These are phyloP conservation scores for Porites divaricata DNA, from an alignment of 92 coral and sea anemone species.

Conservation along the genomic window DNA sequence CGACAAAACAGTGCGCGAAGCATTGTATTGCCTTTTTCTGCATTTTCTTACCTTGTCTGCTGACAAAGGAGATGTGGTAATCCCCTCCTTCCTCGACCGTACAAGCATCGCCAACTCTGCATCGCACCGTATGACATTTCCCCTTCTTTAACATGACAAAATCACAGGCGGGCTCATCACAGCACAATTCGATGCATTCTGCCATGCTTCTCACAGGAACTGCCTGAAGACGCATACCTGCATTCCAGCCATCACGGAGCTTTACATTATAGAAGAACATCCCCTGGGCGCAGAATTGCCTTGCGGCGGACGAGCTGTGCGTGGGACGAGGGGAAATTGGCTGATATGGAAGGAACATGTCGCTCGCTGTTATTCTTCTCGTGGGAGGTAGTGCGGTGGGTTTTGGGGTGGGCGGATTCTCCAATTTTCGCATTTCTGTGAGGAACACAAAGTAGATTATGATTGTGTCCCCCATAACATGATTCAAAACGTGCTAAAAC, in stretches of 20 bases:
- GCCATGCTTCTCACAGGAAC: constrained; percentile 68
- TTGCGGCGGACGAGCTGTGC: constrained; percentile 35
- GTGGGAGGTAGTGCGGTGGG: constrained; percentile 21
- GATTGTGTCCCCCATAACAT: not conserved
- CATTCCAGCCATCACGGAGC: constrained; percentile 83
- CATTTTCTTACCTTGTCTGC: constrained; percentile 65
- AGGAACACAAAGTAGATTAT: not conserved
- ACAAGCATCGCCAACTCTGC: constrained; percentile 72
- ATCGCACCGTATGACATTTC: constrained; percentile 81
- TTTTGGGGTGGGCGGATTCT: constrained; percentile 38
- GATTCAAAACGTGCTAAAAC: too few species aligned
- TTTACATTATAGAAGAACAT: constrained; percentile 91
- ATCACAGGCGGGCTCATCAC: constrained; percentile 81
- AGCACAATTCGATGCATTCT: constrained; percentile 81
- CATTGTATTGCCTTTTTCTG: not conserved
- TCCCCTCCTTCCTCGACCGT: constrained; percentile 82
- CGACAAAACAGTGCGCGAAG: not conserved
- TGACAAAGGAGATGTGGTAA: constrained; percentile 79
- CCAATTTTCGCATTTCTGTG: constrained; percentile 53
- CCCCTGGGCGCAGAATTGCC: constrained; percentile 70
- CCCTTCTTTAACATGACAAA: constrained; percentile 76
- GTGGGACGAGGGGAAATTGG: constrained; percentile 48
- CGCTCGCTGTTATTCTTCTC: not conserved
- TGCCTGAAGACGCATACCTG: constrained; percentile 72
- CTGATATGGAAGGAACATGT: constrained; percentile 25